Evolutionary conservation across 2,888 invertebrate genomes (phyloP), one percentile per base, ranked within the genome.

Genomic region (Luffia ferchaultella): DNA sequence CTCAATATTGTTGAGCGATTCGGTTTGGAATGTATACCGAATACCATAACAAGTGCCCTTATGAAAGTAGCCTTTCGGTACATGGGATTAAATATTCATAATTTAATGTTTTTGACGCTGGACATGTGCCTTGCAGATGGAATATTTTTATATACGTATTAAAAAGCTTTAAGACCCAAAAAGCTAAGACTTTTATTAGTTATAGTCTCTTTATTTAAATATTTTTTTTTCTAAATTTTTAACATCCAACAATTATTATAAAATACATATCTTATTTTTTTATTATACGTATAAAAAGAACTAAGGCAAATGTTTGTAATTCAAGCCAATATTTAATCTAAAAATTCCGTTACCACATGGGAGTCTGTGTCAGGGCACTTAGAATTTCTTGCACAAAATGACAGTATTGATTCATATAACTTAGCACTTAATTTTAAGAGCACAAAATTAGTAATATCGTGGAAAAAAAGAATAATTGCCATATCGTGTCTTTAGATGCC

Each of bases 401-500:
- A 18, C 16, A 44, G 18, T 44, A 44, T 44, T 44, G 2, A 30
- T 30, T 30, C 30, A 30, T 30, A 3, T 30, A 7, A 30, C 3
- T 30, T 30, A 30, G 30, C 30, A 30, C 30, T 30, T 30, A 30
- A 7, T 3, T 30, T 12, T 30, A 30, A 30, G 30, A 30, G 30
- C 30, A 30, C 30, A 30, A 30, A 30, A 30, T 3, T 30, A 30
- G 30, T 30, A 17, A 46, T 30, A 46, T 46, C 19, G 19, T 46
- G 7, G 3, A 46, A 16, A 45, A 44, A 45, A 18, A 19, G 19
- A 18, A 18, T 45, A 45, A 20, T 72, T 77, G 79, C 79, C 79
- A 76, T 79, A 76, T 67, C 65, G 67, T 70, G 72, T 77, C 68
- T 72, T 68, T 73, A 72, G 76, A 77, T 79, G 80, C 80, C 80